Evolutionary conservation across 2,113 vertebrate species (phyloP), one percentile per base, ranked within the genome.

Genomic region (Acanthisitta chloris): DNA sequence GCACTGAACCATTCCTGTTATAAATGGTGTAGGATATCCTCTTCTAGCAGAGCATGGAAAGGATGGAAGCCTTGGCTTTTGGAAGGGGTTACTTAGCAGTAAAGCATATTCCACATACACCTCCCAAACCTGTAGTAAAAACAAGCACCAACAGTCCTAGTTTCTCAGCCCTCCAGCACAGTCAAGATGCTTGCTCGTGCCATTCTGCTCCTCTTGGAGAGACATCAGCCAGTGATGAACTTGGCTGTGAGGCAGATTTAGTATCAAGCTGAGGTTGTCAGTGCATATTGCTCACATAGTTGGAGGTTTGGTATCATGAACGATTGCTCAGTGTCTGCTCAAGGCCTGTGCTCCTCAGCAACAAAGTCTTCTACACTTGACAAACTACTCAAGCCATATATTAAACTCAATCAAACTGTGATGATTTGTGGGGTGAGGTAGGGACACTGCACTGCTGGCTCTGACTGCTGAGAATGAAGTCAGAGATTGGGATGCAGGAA

Each of bases 91-190:
- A 2, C 26, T 59, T 13, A 8, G 19, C 5, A 5, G 7, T 29
- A 6, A 67, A 43, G 34, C 1, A 0, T 45, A 4, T 61, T 66
- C 26, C 17, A 28, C 23, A 4, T 20, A 18, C 3, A 8, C 18
- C 10, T 85, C 34, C 43, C 34, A 28, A 2, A 59, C 55, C 49
- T 1, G 0, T 14, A 18, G 54, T 28, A 48, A 31, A 49, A 73
- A 29, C 25, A 43, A 48, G 13, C 15, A 8, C 62, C n/a, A n/a
- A 24, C 8, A 66, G 46, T 21, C 45, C 21, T 46, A 52, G 6
- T 57, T 81, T 52, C 29, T 62, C 24, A 72, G 58, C 17, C 24
- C 12, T 51, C 36, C 48, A 42, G 67, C 62, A 57, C 29, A 42
- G 26, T 10, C n/a, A 58, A 49, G n/a, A 20, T 46, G 23, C 33